Percentiles rank a stretch among this genome's conserved stretches.
These are phyloP conservation scores for Theodoxus fluviatilis DNA, from an alignment of 2,888 invertebrate species.

Conservation along the genomic window DNA sequence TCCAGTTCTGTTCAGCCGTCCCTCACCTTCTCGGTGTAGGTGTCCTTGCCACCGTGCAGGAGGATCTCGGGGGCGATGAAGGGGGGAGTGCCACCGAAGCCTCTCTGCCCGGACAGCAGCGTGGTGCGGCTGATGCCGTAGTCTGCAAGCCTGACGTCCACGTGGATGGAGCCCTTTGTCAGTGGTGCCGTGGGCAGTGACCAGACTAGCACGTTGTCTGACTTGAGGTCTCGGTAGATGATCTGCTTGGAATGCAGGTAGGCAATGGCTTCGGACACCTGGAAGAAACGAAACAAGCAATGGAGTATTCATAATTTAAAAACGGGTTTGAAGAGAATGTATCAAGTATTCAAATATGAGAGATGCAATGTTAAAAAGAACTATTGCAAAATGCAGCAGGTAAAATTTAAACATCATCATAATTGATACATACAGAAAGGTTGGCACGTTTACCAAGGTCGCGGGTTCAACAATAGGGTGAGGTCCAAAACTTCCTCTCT, in stretches of 20 bases:
- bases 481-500: too few relatives aligned
- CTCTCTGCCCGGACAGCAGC: constrained; percentile 81
- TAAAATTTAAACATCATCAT: too few relatives aligned
- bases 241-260: constrained; percentile 92
- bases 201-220: constrained; percentile 99
- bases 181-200: constrained; percentile 78
- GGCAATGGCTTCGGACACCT: constrained; percentile 90
- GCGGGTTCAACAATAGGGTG: too few relatives aligned
- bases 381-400: too few relatives aligned
- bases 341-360: too few relatives aligned
- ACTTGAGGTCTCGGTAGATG: constrained; percentile 89
- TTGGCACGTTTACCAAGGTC: too few relatives aligned
- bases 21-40: constrained; percentile 93
- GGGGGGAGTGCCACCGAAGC: constrained; percentile 94
- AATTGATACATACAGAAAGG: too few relatives aligned
- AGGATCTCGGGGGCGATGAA: constrained; percentile 99
- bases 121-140: constrained; percentile 80
- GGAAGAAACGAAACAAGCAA: constrained; percentile 33
- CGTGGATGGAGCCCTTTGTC: too few relatives aligned
- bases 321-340: too few relatives aligned
- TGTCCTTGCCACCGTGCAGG: constrained; percentile 96
- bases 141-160: constrained; percentile 88
- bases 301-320: too few relatives aligned
- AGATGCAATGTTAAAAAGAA: too few relatives aligned
- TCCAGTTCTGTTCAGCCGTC: too few relatives aligned